Base-by-base conservation (phyloP, 1,140 invertebrate genomes). In the Holcopasites calliopsidis region DNA sequence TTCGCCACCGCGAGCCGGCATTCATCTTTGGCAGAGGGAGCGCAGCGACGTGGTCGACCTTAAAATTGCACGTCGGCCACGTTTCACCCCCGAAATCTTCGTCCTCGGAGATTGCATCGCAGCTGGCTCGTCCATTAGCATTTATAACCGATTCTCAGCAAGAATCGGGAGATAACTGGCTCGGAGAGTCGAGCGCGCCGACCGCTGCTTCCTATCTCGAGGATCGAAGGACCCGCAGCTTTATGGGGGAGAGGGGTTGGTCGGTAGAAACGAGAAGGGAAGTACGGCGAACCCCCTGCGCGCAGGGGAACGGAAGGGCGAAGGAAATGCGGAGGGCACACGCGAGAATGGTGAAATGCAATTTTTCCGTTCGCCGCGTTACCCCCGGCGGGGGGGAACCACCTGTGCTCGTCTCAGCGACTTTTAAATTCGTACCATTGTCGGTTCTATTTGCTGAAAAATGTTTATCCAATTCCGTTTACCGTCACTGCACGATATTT, bases 381-480 rank as follows among this genome's bases (percentile, higher is more conserved):
- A 81, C 75, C 80, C 76, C 33, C 42, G 64, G 44, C 47, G 52
- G 44, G 77, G 54, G 71, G 42, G 78, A 88, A 86, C 84, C 88
- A 89, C 85, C 89, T 88, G 86, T 86, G 85, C 85, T 82, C 85
- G 82, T 85, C 84, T 85, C 85, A 87, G 88, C 85, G 88, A 90
- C 88, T 91, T 89, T 90, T 89, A 90, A 90, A 90, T 90, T 90
- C 86, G 79, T 85, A 86, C 86, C 78, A 90, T 90, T 90, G 90
- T 90, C 85, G 87, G 76, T 77, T 87, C 83, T 90, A 86, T 89
- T 90, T 87, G 85, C 85, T 80, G 88, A 88, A 89, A 90, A 90
- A 91, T 90, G 87, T 91, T 91, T 91, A 91, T 91, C 90, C 90
- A 89, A 90, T 91, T 90, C 80, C 84, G 84, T 80, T 90, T 88